Evolutionary conservation across 1,140 invertebrate genomes (phyloP).

Genomic region (Schlechtendalia chinensis): DNA sequence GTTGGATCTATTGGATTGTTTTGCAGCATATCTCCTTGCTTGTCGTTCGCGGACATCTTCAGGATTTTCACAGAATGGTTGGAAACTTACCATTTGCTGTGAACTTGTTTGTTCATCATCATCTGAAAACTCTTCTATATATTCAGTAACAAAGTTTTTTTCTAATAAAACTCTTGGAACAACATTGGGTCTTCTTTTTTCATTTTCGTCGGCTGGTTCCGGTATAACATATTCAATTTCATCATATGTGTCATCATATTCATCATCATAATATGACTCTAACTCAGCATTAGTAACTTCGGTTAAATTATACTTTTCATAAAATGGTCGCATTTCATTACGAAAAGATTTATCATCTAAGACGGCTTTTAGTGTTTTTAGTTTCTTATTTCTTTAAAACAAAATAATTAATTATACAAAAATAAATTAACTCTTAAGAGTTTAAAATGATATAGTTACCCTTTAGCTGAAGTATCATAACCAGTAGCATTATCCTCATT

Average conservation of each 20-base stretch:
- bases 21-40: conserved; percentile 37
- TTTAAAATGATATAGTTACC: not conserved
- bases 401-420: not conserved
- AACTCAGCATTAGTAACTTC: conserved; percentile 45
- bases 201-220: conserved; percentile 43
- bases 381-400: conserved; percentile 28
- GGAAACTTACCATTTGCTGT: conserved; percentile 5
- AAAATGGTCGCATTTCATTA: conserved; percentile 44
- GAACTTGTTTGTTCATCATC: conserved; percentile 5
- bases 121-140: not conserved
- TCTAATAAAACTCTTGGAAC: conserved; percentile 25
- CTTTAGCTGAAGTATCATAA: conserved; percentile 1
- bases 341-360: conserved; percentile 45
- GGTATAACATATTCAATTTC: conserved; percentile 47
- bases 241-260: conserved; percentile 49
- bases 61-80: conserved; percentile 47
- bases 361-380: conserved; percentile 36
- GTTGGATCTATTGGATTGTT: conserved; percentile 14
- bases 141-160: conserved; percentile 24
- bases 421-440: not conserved
- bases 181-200: conserved; percentile 37
- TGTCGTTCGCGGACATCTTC: conserved; percentile 35
- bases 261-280: conserved; percentile 44
- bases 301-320: conserved; percentile 37
- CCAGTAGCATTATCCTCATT: conserved; percentile 5